Conservation (phyloP, 2,113 vertebrate species). For the Callospermophilus lateralis region DNA sequence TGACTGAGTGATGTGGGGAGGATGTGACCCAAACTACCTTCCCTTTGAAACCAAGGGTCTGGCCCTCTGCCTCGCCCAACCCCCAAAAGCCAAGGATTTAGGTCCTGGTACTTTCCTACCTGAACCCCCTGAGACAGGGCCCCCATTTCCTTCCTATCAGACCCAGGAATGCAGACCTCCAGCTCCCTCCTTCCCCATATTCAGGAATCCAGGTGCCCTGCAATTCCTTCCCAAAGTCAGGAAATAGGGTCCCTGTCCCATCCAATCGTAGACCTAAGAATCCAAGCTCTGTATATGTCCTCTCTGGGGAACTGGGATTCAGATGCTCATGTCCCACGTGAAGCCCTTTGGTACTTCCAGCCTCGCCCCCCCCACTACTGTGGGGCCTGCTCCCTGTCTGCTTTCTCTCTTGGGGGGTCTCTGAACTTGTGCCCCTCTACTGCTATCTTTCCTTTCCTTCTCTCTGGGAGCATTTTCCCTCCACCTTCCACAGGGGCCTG, state of each 20-base stretch:
- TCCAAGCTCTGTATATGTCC: neutral
- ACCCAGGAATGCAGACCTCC: too few species aligned
- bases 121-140: neutral
- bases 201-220: neutral
- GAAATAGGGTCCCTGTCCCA: neutral
- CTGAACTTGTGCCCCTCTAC: neutral
- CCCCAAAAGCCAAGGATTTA: neutral
- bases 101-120: neutral
- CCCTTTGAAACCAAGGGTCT: neutral
- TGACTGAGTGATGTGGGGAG: neutral
- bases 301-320: neutral
- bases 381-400: neutral
- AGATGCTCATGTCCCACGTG: constrained; percentile 55
- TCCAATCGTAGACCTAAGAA: neutral
- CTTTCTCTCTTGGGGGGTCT: neutral
- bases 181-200: neutral
- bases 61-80: neutral
- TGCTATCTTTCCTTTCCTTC: neutral
- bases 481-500: neutral
- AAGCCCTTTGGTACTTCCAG: constrained; percentile 76
- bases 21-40: neutral
- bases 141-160: neutral
- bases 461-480: too few species aligned
- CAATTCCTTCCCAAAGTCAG: neutral
- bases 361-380: neutral